phyloP scores from a whole-genome alignment of 2,797 vertebrate species.

The Chromis chromis region DNA sequence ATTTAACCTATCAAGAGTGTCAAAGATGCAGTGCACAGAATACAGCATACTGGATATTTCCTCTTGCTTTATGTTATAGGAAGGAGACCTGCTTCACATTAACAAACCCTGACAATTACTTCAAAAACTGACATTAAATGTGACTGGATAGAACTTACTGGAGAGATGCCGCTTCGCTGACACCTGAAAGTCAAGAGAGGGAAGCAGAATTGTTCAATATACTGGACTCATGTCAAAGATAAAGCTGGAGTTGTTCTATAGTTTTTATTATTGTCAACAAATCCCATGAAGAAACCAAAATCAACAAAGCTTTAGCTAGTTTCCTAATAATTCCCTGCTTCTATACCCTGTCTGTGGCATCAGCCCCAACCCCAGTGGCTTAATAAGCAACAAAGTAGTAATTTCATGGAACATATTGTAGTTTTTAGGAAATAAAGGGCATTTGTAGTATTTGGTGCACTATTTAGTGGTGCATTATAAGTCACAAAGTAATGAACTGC shows the following conservation, averaged over 20 bases:
- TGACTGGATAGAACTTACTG: slow-evolving; percentile 75
- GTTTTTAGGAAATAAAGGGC: neutral
- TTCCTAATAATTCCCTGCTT: neutral
- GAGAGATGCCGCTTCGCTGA: slow-evolving; percentile 78
- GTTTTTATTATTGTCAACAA: neutral
- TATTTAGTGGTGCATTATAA: no score
- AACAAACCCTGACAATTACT: neutral
- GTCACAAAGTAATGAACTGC: no score
- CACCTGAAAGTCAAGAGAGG: slow-evolving; percentile 64
- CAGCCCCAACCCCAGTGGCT: neutral
- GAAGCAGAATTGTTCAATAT: neutral
- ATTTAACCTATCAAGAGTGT: neutral
- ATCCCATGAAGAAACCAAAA: neutral
- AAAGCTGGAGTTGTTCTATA: neutral
- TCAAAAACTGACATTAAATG: neutral
- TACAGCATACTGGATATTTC: neutral
- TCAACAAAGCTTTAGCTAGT: neutral
- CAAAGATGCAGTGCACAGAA: neutral
- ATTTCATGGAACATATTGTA: neutral
- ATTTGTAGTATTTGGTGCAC: neutral
- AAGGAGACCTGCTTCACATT: neutral
- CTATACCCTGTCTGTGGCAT: neutral
- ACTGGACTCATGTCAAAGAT: neutral
- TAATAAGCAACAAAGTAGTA: neutral
- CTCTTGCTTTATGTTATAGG: neutral